phyloP scores from a whole-genome alignment of 2,888 invertebrate species.

The Andrena haemorrhoa region DNA sequence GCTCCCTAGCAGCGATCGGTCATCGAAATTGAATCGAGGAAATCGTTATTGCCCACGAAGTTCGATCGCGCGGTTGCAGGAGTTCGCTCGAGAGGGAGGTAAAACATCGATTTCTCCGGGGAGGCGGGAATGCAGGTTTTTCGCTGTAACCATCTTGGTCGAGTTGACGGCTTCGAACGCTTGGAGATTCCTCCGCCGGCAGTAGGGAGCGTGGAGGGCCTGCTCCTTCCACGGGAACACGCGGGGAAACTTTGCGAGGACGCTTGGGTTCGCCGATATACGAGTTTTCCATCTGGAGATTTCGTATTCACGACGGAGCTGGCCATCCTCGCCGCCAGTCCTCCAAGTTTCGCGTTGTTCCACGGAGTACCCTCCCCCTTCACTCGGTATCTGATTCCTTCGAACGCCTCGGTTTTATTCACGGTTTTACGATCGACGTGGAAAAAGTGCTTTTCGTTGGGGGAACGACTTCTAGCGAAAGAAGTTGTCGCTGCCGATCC shows the following conservation, averaged over 20 bases:
- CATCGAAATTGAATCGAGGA: not conserved
- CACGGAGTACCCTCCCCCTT: not conserved
- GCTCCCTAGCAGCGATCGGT: not conserved
- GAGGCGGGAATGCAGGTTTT: not conserved
- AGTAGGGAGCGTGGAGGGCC: not conserved
- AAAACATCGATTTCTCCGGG: conserved; percentile 23
- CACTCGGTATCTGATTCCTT: not conserved
- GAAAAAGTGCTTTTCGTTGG: not conserved
- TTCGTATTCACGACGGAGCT: conserved; percentile 44
- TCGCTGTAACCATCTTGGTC: conserved; percentile 1
- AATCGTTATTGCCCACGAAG: not conserved
- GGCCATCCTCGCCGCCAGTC: not conserved
- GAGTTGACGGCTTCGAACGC: conserved; percentile 18
- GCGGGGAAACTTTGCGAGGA: conserved; percentile 23
- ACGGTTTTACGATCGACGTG: conserved; percentile 18
- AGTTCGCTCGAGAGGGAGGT: not conserved
- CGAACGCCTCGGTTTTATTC: conserved; percentile 2
- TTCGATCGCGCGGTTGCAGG: not conserved
- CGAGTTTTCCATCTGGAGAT: conserved; percentile 27
- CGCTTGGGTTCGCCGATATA: conserved; percentile 4
- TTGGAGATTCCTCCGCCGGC: conserved; percentile 7
- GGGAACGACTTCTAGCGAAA: not conserved
- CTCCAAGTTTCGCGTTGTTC: conserved; percentile 22
- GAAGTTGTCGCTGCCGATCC: not conserved
- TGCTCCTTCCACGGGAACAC: not conserved